Base-by-base conservation (phyloP, 2,113 vertebrate genomes). In the Henicopernis longicauda region DNA sequence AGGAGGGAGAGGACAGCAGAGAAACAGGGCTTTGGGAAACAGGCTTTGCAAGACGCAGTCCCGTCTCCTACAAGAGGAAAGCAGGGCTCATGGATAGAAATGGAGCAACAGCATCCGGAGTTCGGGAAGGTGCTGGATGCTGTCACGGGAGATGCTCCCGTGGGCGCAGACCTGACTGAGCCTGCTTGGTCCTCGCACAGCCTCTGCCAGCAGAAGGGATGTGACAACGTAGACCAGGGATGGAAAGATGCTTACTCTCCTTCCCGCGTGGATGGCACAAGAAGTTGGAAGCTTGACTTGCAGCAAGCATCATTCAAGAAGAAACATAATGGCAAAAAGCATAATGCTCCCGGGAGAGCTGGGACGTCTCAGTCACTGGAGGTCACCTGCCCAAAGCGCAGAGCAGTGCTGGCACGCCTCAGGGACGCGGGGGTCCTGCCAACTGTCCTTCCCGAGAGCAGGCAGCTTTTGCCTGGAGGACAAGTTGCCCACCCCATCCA, bases 401-500 rank as follows among this genome's bases (percentile, higher is more conserved):
- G 50, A 54, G 27, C 52, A 20, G 34, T 5, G 6, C 15, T 27
- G 50, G 14, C 21, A 40, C 0, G 0, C 14, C 16, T 12, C 1
- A 0, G 47, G 70, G 23, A 32, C 3, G 4, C 0, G 1, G 15
- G 13, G 19, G 7, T 21, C 34, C 71, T 58, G 14, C 34, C 47
- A 40, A 36, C 66, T 8, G 29, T 29, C 13, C 34, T 23, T 25
- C 34, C 38, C 22, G 23, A 34, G 7, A 34, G 19, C n/a, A 5
- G 10, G 21, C 45, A 61, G 78, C 63, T 77, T 47, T n/a, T 36
- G 25, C 6, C 36, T 25, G 23, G 27, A n/a, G 38, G 16, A 45
- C 4, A 3, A 1, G 0, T 16, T 22, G 45, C 31, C 32, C 18
- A 38, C 14, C 8, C 21, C 8, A 10, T 1, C 21, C 40, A 14